Base-by-base conservation (phyloP, 2,888 invertebrate genomes). In the Scaptomyza tumidula region DNA sequence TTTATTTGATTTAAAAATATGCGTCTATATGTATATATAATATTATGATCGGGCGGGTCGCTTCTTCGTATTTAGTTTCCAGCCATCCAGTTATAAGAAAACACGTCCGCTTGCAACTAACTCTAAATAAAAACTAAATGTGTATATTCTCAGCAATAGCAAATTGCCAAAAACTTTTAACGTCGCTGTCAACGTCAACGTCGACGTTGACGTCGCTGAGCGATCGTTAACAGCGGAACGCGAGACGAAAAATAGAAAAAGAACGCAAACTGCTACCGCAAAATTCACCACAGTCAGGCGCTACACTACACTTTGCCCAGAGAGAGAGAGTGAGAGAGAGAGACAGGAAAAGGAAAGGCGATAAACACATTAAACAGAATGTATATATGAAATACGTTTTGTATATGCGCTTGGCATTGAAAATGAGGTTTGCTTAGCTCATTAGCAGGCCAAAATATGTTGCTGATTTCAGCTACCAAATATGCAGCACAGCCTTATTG, bases 21-120 rank as follows among this genome's bases (percentile, higher is more conserved):
- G 69, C 66, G 63, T 71, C 44, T 78, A 75, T 88, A 86, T 24
- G 24, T 88, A 52, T 77, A 52, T 77, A 75, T 72, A 70, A 54
- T 69, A 63, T 70, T 74, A 52, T 77, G 73, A 76, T 75, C 75
- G 63, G 71, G 75, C 75, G 78, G 78, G 75, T 73, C 71, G 79
- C 73, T 80, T 80, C 58, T 80, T 74, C 79, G 72, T 75, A 71
- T 71, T 80, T 78, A 80, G 78, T 84, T 89, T 91, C 91, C 91
- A 91, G 91, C 92, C 91, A 91, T 91, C 91, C 91, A 91, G 91
- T 89, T 82, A 50, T 41, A 72, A 73, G 59, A 78, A 89, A 84
- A 86, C 89, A 90, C 91, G 90, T 91, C 91, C 89, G 90, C 90
- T 90, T 87, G 88, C 86, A 81, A 87, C 89, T 91, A 91, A 82